Evolutionary conservation across 2,888 invertebrate species (phyloP).

Genomic region (Pollenia labialis): DNA sequence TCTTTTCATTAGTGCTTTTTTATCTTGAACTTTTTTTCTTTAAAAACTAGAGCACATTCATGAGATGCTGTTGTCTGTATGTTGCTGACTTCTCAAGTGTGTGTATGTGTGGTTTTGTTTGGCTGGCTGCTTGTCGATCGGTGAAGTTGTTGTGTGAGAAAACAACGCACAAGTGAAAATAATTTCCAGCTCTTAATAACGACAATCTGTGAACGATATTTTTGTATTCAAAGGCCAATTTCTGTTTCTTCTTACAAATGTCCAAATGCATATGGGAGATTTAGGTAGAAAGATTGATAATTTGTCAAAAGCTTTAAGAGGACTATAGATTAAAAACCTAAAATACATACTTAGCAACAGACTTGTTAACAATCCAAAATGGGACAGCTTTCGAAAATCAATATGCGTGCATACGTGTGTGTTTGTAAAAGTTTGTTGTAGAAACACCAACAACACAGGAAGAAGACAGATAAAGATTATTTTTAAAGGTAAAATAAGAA

Average conservation of each 20-base stretch:
- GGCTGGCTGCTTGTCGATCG: conserved; percentile 10
- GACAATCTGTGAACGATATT: conserved; percentile 66
- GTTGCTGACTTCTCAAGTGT: conserved; percentile 39
- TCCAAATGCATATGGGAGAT: conserved; percentile 31
- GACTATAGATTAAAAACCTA: background rate
- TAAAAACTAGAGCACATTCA: conserved; percentile 69
- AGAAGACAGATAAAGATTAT: too few species aligned
- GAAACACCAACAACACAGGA: too few species aligned
- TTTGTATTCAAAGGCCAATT: conserved; percentile 34
- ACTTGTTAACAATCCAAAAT: too few species aligned
- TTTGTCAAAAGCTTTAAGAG: background rate
- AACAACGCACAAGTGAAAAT: conserved; percentile 73
- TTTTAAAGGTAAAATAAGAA: too few species aligned
- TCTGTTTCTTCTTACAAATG: conserved; percentile 30
- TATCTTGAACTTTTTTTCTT: conserved; percentile 34
- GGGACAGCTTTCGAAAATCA: too few species aligned
- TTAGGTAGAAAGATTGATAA: conserved; percentile 41
- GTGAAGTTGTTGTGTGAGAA: conserved; percentile 60
- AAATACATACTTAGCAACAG: background rate
- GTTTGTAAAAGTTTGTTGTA: too few species aligned
- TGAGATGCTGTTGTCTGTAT: conserved; percentile 6
- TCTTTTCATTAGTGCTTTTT: conserved; percentile 67
- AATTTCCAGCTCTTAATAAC: conserved; percentile 60
- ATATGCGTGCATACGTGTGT: too few species aligned
- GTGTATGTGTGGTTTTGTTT: conserved; percentile 10